Evolutionary conservation across 1,140 invertebrate species (phyloP), one percentile per base, ranked within the genome.

Genomic region (Samia ricini): DNA sequence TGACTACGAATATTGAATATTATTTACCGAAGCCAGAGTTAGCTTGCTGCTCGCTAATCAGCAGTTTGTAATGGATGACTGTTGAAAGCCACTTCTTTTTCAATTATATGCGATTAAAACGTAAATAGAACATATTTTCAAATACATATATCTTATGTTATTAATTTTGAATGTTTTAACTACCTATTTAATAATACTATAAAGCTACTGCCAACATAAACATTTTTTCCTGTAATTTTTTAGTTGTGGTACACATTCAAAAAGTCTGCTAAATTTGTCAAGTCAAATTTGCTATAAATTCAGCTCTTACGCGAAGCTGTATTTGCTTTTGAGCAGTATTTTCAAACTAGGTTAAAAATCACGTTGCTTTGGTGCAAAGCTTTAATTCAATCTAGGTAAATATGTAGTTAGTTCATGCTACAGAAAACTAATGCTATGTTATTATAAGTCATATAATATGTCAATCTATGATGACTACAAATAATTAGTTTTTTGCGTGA

Each of bases 1-100:
- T 75, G 76, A 73, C 69, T 72, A 68, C 69, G 75, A 81, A 80
- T 81, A 81, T 83, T 81, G 78, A 83, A 80, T 83, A 81, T 81
- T 83, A 81, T 83, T 68, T 58, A 63, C 70, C 72, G 61, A 66
- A 64, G 64, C 68, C 66, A 74, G 60, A 68, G 56, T 42, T 42
- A 15, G 65, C 66, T 60, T 58, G 55, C 65, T 63, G 66, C 52
- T 77, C 76, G 69, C 80, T 80, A 81, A 83, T 83, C 79, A 83
- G 78, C 64, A 72, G 71, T 59, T 59, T 55, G 64, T 75, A 70
- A 76, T 73, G 64, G 69, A 72, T 63, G 66, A 63, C 63, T 56
- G 20, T 60, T 63, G 36, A 60, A 60, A 51, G 48, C 23, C 26
- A 29, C 55, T 19, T 29, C 20, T 42, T 42, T 42, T 42, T 15